Percentiles rank a stretch among this genome's conserved stretches.
Evolutionary conservation across 2,797 vertebrate species (phyloP).

Genomic region (Ctenosaura bakeri): DNA sequence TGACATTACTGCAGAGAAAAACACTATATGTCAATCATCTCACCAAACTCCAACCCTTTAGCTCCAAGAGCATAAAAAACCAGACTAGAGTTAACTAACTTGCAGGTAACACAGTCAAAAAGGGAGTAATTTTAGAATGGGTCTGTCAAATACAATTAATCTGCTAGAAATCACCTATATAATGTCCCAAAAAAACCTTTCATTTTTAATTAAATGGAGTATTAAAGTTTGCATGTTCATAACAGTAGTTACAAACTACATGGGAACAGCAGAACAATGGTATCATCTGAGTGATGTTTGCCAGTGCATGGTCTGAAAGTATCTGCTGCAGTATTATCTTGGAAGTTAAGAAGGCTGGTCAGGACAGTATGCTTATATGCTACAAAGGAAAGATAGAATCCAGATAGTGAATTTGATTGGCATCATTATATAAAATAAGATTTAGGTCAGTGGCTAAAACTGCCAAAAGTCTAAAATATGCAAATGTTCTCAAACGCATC

Average conservation of each 20-base stretch:
- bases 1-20: background rate
- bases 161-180: background rate
- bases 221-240: background rate
- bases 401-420: background rate
- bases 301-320: background rate
- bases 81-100: background rate
- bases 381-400: background rate
- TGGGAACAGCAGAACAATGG: too few species aligned
- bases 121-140: constrained; percentile 9
- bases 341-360: background rate
- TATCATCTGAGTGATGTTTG: background rate
- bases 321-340: background rate
- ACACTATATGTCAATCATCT: too few species aligned
- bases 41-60: too few species aligned
- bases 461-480: background rate
- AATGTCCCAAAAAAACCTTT: background rate
- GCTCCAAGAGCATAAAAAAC: background rate
- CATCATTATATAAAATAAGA: background rate
- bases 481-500: background rate
- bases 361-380: background rate
- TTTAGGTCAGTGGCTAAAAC: background rate
- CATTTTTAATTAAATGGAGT: background rate
- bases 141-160: background rate
- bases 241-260: background rate
- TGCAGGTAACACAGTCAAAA: constrained; percentile 14